These are phyloP conservation scores for Siniperca undulata DNA, from an alignment of 2,797 vertebrate genomes.

Conservation along the genomic window DNA sequence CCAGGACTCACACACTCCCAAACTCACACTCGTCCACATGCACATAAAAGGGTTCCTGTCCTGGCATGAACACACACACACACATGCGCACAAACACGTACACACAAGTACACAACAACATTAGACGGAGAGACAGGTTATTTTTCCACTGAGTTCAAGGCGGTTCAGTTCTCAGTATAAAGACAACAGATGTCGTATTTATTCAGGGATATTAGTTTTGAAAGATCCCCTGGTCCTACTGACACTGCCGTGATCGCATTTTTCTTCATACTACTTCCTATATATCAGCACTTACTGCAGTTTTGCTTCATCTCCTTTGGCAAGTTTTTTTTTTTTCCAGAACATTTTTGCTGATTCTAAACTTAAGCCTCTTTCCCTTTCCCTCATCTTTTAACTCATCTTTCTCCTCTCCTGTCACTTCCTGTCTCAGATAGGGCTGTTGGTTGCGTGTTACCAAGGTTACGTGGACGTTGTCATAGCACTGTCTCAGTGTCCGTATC, in stretches of 20 bases:
- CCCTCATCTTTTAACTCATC: neutral
- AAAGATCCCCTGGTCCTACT: constrained; percentile 34
- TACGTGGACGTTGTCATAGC: constrained; percentile 94
- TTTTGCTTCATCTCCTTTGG: constrained; percentile 26
- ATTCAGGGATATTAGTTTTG: constrained; percentile 48
- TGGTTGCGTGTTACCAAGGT: constrained; percentile 96
- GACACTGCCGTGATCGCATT: constrained; percentile 26
- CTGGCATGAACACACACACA: constrained; percentile 9
- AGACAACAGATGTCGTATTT: constrained; percentile 59
- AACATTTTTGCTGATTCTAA: constrained; percentile 47
- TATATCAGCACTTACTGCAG: constrained; percentile 48
- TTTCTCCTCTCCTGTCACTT: constrained; percentile 26
- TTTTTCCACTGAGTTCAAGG: constrained; percentile 50
- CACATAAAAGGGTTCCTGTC: constrained; percentile 33
- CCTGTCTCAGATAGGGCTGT: constrained; percentile 89
- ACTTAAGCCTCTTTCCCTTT: neutral
- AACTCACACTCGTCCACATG: constrained; percentile 33
- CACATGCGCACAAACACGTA: neutral
- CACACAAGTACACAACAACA: constrained; percentile 39
- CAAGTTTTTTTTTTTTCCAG: constrained; percentile 24
- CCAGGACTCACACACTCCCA: constrained; percentile 48
- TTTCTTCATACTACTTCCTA: constrained; percentile 28
- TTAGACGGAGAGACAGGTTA: constrained; percentile 32
- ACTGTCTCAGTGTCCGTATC: constrained; percentile 92
- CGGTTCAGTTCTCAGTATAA: constrained; percentile 42